phyloP scores from a whole-genome alignment of 2,113 vertebrate species.

The Agapornis roseicollis region DNA sequence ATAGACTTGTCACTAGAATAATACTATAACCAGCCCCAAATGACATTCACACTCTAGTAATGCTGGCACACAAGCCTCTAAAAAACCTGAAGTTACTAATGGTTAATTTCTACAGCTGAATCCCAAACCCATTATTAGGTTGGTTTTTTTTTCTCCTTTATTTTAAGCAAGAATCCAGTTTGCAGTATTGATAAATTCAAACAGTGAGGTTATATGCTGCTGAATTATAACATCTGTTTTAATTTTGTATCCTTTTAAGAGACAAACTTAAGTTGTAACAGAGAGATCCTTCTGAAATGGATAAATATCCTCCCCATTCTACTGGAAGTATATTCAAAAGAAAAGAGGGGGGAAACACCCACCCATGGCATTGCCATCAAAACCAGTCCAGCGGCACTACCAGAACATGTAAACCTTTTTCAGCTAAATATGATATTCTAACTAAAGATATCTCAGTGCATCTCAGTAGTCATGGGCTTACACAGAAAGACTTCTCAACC shows the following conservation, averaged over 20 bases:
- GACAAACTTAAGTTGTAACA: neutral
- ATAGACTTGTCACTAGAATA: neutral
- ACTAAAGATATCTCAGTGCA: neutral
- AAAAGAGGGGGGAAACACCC: fast-evolving
- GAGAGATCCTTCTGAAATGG: neutral
- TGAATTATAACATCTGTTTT: neutral
- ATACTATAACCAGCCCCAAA: neutral
- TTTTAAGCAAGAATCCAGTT: neutral
- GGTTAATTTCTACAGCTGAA: neutral
- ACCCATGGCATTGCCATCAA: neutral
- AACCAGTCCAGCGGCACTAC: neutral
- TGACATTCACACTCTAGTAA: neutral
- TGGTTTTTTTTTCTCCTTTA: neutral
- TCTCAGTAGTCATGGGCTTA: neutral
- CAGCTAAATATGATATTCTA: neutral
- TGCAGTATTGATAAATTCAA: neutral
- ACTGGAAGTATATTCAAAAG: neutral
- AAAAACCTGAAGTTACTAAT: fast-evolving
- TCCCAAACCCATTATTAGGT: neutral
- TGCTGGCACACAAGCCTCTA: neutral
- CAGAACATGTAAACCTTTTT: neutral
- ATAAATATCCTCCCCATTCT: neutral
- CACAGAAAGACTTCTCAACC: neutral
- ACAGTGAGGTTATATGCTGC: neutral
- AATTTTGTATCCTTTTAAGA: neutral